A percentile compares a stretch with the other conserved stretches of the same genome.
These are phyloP conservation scores for Physeter macrocephalus DNA, from an alignment of 2,113 vertebrate species.

Conservation along the genomic window DNA sequence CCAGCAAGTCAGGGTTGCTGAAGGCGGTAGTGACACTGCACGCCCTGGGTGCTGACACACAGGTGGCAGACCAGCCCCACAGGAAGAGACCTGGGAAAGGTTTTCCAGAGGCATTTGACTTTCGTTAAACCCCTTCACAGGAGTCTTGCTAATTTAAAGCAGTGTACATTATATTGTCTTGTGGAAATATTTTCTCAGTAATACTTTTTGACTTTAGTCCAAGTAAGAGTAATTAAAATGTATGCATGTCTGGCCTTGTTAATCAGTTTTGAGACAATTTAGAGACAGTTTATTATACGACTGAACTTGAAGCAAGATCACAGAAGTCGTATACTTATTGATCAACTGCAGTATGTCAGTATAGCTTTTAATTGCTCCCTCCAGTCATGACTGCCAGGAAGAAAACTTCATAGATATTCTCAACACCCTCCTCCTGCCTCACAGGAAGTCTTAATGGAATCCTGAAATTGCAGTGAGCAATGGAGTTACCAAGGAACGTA, in stretches of 20 bases:
- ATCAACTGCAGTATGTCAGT: neutral
- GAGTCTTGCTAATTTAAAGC: neutral
- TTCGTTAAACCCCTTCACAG: neutral
- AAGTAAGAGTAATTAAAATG: slow-evolving; percentile 17
- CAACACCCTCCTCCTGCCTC: neutral
- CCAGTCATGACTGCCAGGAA: neutral
- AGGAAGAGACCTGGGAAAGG: neutral
- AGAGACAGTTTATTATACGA: neutral
- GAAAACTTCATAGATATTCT: neutral
- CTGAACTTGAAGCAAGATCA: neutral
- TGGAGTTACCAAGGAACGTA: neutral
- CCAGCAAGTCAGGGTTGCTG: neutral
- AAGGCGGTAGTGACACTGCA: neutral
- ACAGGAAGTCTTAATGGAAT: neutral
- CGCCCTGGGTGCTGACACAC: neutral
- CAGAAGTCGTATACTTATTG: neutral
- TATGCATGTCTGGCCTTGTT: neutral
- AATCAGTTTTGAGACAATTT: neutral
- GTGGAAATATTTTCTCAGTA: slow-evolving; percentile 29
- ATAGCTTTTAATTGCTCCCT: neutral
- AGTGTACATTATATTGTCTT: neutral
- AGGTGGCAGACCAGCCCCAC: neutral
- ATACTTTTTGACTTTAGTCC: neutral
- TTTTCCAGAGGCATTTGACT: neutral
- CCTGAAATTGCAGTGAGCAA: neutral